Percentiles rank a stretch among this genome's conserved stretches.
Evolutionary conservation across 2,888 invertebrate species (phyloP).

Genomic region (Stictocephala bisonia): DNA sequence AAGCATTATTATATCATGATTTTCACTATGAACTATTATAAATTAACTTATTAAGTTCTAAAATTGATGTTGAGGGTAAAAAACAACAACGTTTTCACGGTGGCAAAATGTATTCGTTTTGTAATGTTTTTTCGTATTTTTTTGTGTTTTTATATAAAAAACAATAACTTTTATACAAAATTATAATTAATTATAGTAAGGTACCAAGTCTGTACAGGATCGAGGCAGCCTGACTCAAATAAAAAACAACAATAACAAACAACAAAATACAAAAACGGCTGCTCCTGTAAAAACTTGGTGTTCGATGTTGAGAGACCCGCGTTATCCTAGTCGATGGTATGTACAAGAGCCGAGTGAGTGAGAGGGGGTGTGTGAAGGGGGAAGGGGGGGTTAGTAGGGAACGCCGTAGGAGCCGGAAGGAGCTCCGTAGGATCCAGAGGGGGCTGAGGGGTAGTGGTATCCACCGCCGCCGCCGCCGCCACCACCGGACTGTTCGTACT

Average conservation of each 20-base stretch:
- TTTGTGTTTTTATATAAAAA: conserved; percentile 54
- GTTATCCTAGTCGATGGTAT: conserved; percentile 39
- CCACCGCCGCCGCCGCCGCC: conserved; percentile 64
- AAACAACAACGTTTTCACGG: conserved; percentile 50
- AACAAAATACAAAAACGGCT: conserved; percentile 21
- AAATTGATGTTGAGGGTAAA: too few relatives aligned
- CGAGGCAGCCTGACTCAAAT: conserved; percentile 26
- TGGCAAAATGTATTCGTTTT: conserved; percentile 56
- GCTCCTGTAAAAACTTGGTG: conserved; percentile 43
- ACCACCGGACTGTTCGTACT: conserved; percentile 78
- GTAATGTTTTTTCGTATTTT: conserved; percentile 54
- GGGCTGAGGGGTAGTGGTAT: conserved; percentile 51
- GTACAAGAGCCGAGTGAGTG: conserved; percentile 27
- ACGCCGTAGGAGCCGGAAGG: conserved; percentile 76
- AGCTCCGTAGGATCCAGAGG: conserved; percentile 65
- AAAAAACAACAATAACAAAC: conserved; percentile 38
- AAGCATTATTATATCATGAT: too few relatives aligned
- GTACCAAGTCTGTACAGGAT: conserved; percentile 49
- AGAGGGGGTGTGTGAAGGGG: conserved; percentile 47
- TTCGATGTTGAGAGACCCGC: conserved; percentile 27
- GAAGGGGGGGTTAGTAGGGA: conserved; percentile 67
- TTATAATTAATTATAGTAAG: conserved; percentile 48
- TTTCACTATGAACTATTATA: too few relatives aligned
- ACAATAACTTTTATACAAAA: conserved; percentile 53
- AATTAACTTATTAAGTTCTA: too few relatives aligned